A percentile compares a stretch with the other conserved stretches of the same genome.
These are phyloP conservation scores for Lithosia quadra DNA, from an alignment of 2,888 invertebrate genomes.

Conservation along the genomic window DNA sequence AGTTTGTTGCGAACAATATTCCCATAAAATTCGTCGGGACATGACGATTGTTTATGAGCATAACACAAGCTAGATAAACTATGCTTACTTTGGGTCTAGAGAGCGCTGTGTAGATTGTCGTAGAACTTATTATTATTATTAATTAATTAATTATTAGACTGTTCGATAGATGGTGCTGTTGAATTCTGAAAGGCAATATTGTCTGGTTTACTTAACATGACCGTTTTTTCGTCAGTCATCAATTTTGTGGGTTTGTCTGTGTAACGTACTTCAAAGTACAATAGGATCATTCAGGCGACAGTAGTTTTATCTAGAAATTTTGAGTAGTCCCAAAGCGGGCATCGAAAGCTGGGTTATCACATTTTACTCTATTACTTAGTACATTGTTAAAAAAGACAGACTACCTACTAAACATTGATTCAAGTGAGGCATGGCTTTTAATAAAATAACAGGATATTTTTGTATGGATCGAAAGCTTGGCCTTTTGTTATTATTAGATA, in stretches of 20 bases:
- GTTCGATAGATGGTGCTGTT: neutral
- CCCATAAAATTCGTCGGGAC: neutral
- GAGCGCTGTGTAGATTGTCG: no score
- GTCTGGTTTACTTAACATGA: neutral
- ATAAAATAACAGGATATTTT: constrained; percentile 37
- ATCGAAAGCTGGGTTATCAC: no score
- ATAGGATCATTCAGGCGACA: no score
- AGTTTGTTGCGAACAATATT: no score
- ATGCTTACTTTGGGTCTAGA: no score
- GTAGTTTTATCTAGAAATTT: no score
- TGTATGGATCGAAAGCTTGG: constrained; percentile 37
- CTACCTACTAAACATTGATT: constrained; percentile 14
- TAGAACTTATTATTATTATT: no score
- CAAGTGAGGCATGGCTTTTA: constrained; percentile 17
- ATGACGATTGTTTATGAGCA: no score
- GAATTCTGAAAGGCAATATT: neutral
- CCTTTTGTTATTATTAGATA: constrained; percentile 49
- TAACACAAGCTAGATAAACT: no score
- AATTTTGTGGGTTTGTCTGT: neutral
- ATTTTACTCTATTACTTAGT: no score
- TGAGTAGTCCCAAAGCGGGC: no score
- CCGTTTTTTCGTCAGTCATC: neutral
- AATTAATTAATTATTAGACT: neutral
- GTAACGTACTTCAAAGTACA: neutral
- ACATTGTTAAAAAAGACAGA: neutral